Conservation (phyloP, 2,113 vertebrate species). For the Poeciliopsis prolifica region DNA sequence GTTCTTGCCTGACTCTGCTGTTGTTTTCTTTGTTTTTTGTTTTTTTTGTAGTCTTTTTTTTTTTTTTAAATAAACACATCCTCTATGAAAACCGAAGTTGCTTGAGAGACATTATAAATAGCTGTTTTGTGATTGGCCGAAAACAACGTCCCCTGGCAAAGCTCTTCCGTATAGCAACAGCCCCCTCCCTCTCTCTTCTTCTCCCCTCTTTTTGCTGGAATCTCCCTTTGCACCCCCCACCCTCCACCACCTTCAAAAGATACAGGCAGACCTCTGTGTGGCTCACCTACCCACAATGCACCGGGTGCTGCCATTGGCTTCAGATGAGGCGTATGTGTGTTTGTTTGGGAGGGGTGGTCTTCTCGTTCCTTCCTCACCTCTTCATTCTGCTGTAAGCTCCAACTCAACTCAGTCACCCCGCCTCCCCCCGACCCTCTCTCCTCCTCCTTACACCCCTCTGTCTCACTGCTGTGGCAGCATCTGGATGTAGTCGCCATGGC, state of each 20-base stretch:
- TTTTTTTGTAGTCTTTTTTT: constrained; percentile 22
- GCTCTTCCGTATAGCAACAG: constrained; percentile 84
- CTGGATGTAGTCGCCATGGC: constrained; percentile 77
- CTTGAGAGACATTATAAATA: constrained; percentile 81
- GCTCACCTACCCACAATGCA: constrained; percentile 74
- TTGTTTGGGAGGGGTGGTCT: constrained; percentile 21
- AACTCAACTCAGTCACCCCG: constrained; percentile 57
- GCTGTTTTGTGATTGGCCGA: constrained; percentile 73
- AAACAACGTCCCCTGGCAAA: constrained; percentile 62
- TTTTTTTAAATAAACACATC: constrained; percentile 35
- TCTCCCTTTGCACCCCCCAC: constrained; percentile 43
- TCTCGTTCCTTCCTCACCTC: constrained; percentile 36
- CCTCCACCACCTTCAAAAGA: constrained; percentile 44
- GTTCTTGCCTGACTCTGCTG: constrained; percentile 46
- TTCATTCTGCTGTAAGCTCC: constrained; percentile 52
- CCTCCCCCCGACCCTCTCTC: constrained; percentile 31
- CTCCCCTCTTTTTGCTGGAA: constrained; percentile 60
- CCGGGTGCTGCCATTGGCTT: constrained; percentile 52
- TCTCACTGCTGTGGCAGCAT: constrained; percentile 76
- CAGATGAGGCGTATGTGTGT: constrained; percentile 47
- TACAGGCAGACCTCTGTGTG: constrained; percentile 62
- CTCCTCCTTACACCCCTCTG: constrained; percentile 30
- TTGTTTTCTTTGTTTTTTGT: constrained; percentile 27
- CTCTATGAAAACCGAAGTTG: constrained; percentile 73
- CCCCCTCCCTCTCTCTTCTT: constrained; percentile 62